These are phyloP conservation scores for Mus caroli DNA, from an alignment of 2,797 vertebrate genomes.

Conservation along the genomic window DNA sequence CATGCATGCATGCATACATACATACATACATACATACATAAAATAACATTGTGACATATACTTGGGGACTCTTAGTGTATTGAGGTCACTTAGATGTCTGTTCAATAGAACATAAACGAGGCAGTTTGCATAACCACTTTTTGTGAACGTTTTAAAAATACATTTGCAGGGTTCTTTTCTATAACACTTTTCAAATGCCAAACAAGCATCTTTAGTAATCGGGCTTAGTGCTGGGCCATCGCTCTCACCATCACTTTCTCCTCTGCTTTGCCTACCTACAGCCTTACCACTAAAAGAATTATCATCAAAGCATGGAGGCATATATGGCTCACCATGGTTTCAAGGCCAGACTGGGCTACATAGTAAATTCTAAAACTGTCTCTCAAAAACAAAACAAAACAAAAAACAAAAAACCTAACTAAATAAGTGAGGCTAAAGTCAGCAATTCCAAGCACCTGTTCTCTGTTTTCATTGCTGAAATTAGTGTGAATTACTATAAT, in stretches of 20 bases:
- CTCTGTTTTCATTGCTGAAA: constrained; percentile 56
- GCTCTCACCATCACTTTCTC: not conserved
- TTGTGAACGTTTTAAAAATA: constrained; percentile 55
- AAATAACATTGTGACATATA: not conserved
- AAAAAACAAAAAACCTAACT: too few species aligned
- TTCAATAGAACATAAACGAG: constrained; percentile 7
- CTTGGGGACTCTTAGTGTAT: not conserved
- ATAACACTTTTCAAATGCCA: constrained; percentile 29
- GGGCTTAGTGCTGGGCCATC: too few species aligned
- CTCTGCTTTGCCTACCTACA: not conserved
- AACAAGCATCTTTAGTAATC: not conserved
- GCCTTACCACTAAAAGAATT: not conserved
- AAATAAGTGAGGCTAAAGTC: constrained; percentile 5
- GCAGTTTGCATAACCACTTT: constrained; percentile 53
- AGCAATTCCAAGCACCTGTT: constrained; percentile 41
- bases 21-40: too few species aligned
- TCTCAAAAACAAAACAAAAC: not conserved
- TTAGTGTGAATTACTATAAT: constrained; percentile 49
- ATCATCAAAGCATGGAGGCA: not conserved
- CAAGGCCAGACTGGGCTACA: not conserved
- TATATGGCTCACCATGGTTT: not conserved
- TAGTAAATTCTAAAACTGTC: not conserved
- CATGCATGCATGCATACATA: too few species aligned
- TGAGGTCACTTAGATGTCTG: constrained; percentile 55
- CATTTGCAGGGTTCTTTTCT: constrained; percentile 23